Conservation (phyloP, 2,797 vertebrate species). For the Sebastes nivosus region DNA sequence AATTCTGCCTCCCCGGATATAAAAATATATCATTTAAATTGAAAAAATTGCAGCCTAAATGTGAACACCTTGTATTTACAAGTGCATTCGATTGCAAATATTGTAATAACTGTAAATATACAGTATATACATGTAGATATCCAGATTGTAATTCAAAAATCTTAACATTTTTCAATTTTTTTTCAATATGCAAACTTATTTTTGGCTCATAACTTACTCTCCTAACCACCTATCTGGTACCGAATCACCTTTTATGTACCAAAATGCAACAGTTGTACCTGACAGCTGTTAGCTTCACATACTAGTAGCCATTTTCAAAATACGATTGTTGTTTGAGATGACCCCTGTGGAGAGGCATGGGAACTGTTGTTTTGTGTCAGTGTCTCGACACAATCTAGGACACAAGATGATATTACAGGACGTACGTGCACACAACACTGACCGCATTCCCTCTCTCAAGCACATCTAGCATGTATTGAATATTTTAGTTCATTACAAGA, state of each 20-base stretch:
- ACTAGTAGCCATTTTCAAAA: not conserved
- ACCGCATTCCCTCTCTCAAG: not conserved
- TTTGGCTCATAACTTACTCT: not conserved
- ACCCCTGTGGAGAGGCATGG: not conserved
- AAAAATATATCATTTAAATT: too few relatives aligned
- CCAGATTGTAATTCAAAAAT: not conserved
- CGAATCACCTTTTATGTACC: not conserved
- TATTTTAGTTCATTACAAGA: not conserved
- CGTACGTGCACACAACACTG: not conserved
- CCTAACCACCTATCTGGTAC: not conserved
- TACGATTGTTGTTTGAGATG: not conserved
- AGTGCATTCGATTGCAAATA: not conserved
- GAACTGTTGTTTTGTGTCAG: not conserved
- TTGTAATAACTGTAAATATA: not conserved
- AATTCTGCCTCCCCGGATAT: too few relatives aligned
- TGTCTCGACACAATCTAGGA: not conserved
- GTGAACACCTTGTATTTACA: too few relatives aligned
- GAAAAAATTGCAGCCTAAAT: too few relatives aligned
- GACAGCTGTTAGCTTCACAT: not conserved
- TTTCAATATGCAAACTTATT: not conserved
- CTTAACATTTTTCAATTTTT: not conserved
- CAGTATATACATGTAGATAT: not conserved
- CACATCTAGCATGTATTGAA: not conserved
- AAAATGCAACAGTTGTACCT: not conserved
- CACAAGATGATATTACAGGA: constrained; percentile 8